Conservation (phyloP, 2,888 invertebrate genomes). For the Hyles lineata region DNA sequence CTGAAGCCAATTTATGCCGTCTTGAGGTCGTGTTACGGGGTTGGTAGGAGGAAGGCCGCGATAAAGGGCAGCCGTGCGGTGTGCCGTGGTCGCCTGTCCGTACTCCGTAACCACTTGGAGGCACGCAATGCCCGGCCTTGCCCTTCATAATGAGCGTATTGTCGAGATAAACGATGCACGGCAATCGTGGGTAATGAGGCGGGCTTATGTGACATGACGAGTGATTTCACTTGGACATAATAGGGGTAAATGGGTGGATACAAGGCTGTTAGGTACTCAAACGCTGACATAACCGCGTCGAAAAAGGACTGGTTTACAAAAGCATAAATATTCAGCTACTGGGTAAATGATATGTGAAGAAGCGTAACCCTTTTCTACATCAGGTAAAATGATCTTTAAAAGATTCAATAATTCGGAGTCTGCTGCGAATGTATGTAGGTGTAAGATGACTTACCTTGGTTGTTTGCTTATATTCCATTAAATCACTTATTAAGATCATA, state of each 20-base stretch:
- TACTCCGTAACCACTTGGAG: constrained; percentile 56
- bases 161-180: constrained; percentile 58
- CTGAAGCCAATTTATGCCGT: constrained; percentile 41
- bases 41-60: constrained; percentile 47
- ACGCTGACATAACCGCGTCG: background rate
- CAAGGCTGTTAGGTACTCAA: constrained; percentile 28
- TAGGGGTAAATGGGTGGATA: constrained; percentile 35
- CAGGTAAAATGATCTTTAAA: too few relatives aligned
- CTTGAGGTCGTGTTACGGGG: constrained; percentile 38
- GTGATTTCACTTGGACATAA: constrained; percentile 41
- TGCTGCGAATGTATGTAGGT: background rate
- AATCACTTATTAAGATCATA: background rate
- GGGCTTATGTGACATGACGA: constrained; percentile 48
- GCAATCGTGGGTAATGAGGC: constrained; percentile 43
- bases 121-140: constrained; percentile 71
- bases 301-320: background rate
- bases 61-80: constrained; percentile 57
- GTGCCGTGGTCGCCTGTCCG: constrained; percentile 46
- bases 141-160: constrained; percentile 58
- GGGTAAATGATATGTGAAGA: background rate
- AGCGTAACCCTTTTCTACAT: background rate
- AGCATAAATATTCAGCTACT: background rate
- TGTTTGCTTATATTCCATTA: background rate
- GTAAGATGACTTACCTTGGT: constrained; percentile 17
- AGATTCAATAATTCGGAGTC: too few relatives aligned